These are phyloP conservation scores for Elephas maximus DNA, from an alignment of 2,113 vertebrate genomes.

Conservation along the genomic window DNA sequence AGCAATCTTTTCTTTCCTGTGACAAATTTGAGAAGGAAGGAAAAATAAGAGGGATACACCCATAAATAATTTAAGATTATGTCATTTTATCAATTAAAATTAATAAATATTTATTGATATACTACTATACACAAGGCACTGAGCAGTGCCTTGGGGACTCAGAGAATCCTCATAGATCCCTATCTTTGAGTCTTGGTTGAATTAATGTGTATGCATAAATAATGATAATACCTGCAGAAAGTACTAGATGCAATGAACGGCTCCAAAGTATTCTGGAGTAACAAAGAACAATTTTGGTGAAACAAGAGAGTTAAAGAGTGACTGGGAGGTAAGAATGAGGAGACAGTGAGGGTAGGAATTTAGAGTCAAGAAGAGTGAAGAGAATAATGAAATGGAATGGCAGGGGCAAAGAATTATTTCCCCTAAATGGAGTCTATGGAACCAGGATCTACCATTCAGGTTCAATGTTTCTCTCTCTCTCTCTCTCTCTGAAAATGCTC, in stretches of 20 bases:
- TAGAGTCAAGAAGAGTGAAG: not conserved
- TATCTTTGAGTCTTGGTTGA: not conserved
- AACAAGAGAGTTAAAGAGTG: not conserved
- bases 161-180: not conserved
- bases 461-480: rapidly evolving
- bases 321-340: not conserved
- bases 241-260: not conserved
- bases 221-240: not conserved
- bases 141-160: not conserved
- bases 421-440: not conserved
- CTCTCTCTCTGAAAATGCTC: not conserved
- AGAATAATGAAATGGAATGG: not conserved
- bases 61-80: constrained; percentile 35
- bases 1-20: constrained; percentile 30
- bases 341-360: not conserved
- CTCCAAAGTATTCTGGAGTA: not conserved
- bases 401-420: not conserved
- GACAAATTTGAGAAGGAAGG: constrained; percentile 54
- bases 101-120: not conserved
- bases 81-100: constrained; percentile 51
- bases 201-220: not conserved
- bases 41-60: constrained; percentile 1
- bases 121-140: not conserved
- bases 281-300: not conserved
- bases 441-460: not conserved